A percentile compares a stretch with the other conserved stretches of the same genome.
Evolutionary conservation across 2,113 vertebrate genomes (phyloP).

Genomic region (Melanocharis versteri): DNA sequence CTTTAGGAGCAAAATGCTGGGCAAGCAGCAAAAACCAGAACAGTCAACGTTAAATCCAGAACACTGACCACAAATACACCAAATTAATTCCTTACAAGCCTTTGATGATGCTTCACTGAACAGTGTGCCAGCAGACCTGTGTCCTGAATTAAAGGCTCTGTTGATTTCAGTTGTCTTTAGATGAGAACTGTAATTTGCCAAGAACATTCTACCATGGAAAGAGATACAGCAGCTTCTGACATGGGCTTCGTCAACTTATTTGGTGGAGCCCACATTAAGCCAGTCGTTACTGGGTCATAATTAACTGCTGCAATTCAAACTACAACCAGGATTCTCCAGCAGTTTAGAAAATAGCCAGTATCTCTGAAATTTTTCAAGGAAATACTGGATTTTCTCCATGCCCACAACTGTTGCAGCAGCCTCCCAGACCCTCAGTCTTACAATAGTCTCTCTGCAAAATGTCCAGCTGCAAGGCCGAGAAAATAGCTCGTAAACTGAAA

Average conservation of each 20-base stretch:
- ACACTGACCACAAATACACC: neutral
- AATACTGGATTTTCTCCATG: neutral
- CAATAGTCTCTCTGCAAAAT: neutral
- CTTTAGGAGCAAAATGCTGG: neutral
- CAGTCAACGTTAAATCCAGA: neutral
- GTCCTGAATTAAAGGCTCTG: neutral
- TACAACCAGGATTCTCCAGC: neutral
- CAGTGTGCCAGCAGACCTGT: neutral
- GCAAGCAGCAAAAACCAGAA: neutral
- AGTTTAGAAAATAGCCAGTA: neutral
- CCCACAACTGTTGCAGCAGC: neutral
- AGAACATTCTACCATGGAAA: neutral
- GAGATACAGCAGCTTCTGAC: neutral
- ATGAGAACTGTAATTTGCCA: neutral
- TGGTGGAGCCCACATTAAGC: neutral
- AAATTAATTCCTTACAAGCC: neutral
- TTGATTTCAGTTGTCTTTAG: neutral
- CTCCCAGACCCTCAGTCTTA: neutral
- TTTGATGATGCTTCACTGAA: neutral
- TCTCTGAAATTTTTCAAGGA: neutral
- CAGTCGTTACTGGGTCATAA: neutral
- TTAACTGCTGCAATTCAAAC: neutral
- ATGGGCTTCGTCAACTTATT: accelerated
- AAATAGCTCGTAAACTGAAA: neutral
- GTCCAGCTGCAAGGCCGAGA: neutral